These are phyloP conservation scores for Chloropsis cyanopogon DNA, from an alignment of 2,113 vertebrate genomes.

Conservation along the genomic window DNA sequence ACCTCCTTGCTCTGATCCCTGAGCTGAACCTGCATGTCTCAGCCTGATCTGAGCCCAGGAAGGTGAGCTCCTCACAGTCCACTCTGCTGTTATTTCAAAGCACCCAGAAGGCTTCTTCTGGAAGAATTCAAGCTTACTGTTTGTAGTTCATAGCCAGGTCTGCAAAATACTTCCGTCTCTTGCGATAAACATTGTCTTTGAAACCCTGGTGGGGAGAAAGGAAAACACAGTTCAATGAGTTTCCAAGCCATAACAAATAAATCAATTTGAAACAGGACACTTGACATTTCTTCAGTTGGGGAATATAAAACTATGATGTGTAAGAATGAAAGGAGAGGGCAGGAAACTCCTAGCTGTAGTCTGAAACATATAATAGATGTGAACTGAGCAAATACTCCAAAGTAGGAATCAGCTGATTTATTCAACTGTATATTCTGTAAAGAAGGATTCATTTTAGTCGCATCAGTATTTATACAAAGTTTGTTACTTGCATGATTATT, in stretches of 20 bases:
- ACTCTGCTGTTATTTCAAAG: not conserved
- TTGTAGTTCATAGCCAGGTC: slow-evolving; percentile 92
- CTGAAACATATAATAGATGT: not conserved
- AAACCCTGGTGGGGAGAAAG: slow-evolving; percentile 81
- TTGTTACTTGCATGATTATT: not conserved
- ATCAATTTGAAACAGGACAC: not conserved
- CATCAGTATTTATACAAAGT: not conserved
- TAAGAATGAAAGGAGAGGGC: not conserved
- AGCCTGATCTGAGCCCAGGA: not conserved
- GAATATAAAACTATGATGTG: not conserved
- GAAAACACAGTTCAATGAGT: not conserved
- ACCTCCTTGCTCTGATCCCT: not conserved
- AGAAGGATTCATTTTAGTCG: not conserved
- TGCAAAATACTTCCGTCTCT: slow-evolving; percentile 95
- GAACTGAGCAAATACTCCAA: not conserved
- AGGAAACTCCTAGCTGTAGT: not conserved
- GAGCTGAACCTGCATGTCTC: not conserved
- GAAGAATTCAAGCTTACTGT: slow-evolving; percentile 79
- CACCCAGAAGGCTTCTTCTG: not conserved
- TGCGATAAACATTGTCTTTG: slow-evolving; percentile 97
- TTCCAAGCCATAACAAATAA: not conserved
- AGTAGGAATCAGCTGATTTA: not conserved
- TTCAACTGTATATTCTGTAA: not conserved
- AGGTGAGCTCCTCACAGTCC: not conserved
- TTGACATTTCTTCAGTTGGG: not conserved